These are phyloP conservation scores for Drosophila orosa DNA, from an alignment of 1,140 invertebrate genomes.

Conservation along the genomic window DNA sequence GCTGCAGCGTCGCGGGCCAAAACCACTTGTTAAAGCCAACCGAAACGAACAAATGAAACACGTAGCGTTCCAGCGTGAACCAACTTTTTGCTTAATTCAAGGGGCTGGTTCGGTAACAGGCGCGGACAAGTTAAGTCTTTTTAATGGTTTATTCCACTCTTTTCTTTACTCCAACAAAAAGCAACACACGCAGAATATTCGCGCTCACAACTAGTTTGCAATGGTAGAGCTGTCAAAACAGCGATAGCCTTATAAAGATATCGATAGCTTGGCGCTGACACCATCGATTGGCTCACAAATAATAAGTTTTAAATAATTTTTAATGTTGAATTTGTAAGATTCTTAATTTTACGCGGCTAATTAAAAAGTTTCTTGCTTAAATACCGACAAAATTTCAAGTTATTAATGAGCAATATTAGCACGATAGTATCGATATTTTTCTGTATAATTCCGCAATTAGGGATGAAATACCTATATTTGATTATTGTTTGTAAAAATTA, in stretches of 20 bases:
- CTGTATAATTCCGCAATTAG: no score
- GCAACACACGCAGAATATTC: constrained; percentile 46
- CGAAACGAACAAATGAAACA: constrained; percentile 51
- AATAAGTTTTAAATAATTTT: not conserved
- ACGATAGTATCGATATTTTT: not conserved
- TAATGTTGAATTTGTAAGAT: no score
- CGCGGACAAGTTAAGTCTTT: not conserved
- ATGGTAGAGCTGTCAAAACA: not conserved
- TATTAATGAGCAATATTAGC: not conserved
- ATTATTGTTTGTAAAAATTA: not conserved
- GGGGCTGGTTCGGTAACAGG: not conserved
- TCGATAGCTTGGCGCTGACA: not conserved
- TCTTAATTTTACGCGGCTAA: no score
- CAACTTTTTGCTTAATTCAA: not conserved
- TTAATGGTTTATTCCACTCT: not conserved
- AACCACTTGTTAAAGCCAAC: constrained; percentile 74
- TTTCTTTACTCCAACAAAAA: constrained; percentile 37
- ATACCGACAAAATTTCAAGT: no score
- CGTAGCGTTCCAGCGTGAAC: constrained; percentile 48
- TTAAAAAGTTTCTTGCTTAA: no score
- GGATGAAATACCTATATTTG: not conserved
- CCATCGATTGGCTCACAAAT: not conserved
- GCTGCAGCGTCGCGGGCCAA: constrained; percentile 48
- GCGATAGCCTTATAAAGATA: not conserved
- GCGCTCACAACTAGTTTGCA: constrained; percentile 43